Evolutionary conservation across 2,888 invertebrate species (phyloP).

Genomic region (Ectemnius continuus): DNA sequence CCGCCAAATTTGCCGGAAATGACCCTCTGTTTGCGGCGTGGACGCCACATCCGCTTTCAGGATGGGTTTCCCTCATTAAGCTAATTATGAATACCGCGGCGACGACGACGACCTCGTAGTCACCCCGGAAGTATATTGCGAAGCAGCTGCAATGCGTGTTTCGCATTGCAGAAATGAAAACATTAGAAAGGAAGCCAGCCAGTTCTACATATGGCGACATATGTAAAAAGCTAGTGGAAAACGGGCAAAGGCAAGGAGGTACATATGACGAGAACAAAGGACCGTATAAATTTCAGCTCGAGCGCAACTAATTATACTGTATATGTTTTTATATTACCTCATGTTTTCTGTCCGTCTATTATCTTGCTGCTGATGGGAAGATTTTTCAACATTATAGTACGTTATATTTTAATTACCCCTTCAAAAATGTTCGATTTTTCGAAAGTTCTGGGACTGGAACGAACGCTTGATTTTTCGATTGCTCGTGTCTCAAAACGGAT

Average conservation of each 20-base stretch:
- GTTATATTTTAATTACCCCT: too few relatives aligned
- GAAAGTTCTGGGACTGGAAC: too few relatives aligned
- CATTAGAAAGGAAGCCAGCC: not conserved
- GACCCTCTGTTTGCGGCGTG: slow-evolving; percentile 34
- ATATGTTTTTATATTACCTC: too few relatives aligned
- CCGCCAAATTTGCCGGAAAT: not conserved
- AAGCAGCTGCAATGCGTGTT: not conserved
- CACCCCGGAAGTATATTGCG: not conserved
- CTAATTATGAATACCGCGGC: slow-evolving; percentile 51
- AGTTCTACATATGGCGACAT: not conserved
- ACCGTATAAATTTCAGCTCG: not conserved
- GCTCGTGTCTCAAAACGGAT: too few relatives aligned
- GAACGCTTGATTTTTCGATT: too few relatives aligned
- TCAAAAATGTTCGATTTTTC: too few relatives aligned
- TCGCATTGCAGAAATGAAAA: not conserved
- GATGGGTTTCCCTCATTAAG: slow-evolving; percentile 42
- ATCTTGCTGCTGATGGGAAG: too few relatives aligned
- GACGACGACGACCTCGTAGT: not conserved
- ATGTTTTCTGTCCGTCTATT: too few relatives aligned
- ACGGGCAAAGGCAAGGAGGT: too few relatives aligned
- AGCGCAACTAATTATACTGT: too few relatives aligned
- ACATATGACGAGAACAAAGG: not conserved
- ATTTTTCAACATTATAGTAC: too few relatives aligned
- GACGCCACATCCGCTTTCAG: slow-evolving; percentile 33
- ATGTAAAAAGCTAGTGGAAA: not conserved